Percentiles rank a stretch among this genome's conserved stretches.
Conservation (phyloP, 2,113 vertebrate species). For the Nyctereutes procyonoides region DNA sequence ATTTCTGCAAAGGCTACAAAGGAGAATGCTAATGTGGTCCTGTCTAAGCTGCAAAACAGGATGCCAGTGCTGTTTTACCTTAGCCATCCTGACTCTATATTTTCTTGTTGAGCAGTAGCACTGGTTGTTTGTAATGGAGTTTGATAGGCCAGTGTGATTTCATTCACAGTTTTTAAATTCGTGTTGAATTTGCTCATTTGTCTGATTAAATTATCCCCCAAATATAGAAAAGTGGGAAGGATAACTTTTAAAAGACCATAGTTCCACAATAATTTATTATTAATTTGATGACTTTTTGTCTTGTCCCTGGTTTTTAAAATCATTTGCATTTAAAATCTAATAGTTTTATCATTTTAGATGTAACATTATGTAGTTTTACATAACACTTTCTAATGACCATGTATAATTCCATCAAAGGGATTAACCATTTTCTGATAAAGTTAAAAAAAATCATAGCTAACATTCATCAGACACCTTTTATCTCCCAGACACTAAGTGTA, state of each 20-base stretch:
- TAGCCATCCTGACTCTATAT: too few species aligned
- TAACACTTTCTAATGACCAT: background rate
- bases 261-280: background rate
- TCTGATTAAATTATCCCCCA: background rate
- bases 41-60: too few species aligned
- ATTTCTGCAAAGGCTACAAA: too few species aligned
- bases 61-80: too few species aligned
- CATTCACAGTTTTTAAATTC: background rate
- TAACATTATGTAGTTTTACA: background rate
- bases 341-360: background rate
- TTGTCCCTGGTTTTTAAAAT: background rate
- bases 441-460: background rate
- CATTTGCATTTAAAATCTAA: background rate
- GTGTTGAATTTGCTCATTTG: background rate
- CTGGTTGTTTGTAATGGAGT: background rate
- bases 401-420: background rate
- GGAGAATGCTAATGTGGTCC: too few species aligned
- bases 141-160: background rate
- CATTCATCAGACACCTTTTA: background rate
- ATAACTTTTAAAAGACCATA: slow-evolving; percentile 21
- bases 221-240: background rate
- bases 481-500: background rate
- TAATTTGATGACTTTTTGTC: background rate
- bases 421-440: background rate
- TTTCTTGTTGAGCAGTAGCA: too few species aligned